These are phyloP conservation scores for Semicossyphus pulcher DNA, from an alignment of 2,113 vertebrate species.

Conservation along the genomic window DNA sequence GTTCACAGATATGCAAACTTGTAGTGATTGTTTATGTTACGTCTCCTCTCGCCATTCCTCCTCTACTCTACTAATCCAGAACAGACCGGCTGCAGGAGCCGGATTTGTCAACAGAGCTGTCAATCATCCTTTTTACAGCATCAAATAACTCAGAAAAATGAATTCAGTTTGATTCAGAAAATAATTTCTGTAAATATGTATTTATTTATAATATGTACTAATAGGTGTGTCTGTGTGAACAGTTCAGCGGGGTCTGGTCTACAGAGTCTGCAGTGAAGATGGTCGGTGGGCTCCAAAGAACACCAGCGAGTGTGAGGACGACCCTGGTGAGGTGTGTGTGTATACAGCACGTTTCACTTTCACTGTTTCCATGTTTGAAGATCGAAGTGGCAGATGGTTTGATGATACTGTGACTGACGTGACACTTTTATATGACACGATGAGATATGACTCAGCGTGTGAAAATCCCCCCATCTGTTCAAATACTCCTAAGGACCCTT, in stretches of 20 bases:
- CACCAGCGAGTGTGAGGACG: conserved; percentile 88
- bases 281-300: conserved; percentile 89
- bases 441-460: conserved; percentile 7
- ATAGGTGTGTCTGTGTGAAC: conserved; percentile 46
- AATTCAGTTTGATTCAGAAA: too few relatives aligned
- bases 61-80: too few relatives aligned
- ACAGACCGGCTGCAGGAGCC: too few relatives aligned
- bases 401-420: not conserved
- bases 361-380: not conserved
- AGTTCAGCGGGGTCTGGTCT: conserved; percentile 89
- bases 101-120: too few relatives aligned
- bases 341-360: not conserved
- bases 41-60: too few relatives aligned
- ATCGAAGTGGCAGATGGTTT: conserved; percentile 9
- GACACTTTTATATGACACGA: conserved; percentile 7
- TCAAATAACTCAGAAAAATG: too few relatives aligned
- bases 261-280: conserved; percentile 88
- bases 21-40: too few relatives aligned
- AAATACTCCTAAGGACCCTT: not conserved
- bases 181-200: too few relatives aligned
- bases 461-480: conserved; percentile 26
- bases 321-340: conserved; percentile 71
- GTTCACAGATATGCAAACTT: too few relatives aligned
- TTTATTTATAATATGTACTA: too few relatives aligned
- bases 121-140: too few relatives aligned